Conservation (phyloP, 2,113 vertebrate species). For the Rissa tridactyla region DNA sequence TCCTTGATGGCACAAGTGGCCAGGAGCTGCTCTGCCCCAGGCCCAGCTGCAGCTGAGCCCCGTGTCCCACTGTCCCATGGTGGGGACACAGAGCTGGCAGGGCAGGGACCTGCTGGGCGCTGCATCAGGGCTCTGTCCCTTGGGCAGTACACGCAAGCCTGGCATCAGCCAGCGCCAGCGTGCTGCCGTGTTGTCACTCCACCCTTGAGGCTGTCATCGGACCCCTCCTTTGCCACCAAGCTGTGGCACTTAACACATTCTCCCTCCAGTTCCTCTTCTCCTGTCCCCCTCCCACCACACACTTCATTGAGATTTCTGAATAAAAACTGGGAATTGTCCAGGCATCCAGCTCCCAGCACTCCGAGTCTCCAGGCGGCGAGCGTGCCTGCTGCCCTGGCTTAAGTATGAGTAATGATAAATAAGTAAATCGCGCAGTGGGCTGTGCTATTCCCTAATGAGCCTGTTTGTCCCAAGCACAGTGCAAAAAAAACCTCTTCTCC, state of each 20-base stretch:
- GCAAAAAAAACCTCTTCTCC: slow-evolving; percentile 67
- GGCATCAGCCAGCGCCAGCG: neutral
- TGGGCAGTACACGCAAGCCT: neutral
- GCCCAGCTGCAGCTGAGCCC: neutral
- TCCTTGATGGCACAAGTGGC: neutral
- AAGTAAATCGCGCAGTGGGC: slow-evolving; percentile 36
- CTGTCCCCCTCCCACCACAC: neutral
- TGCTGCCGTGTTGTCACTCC: neutral
- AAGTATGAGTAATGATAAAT: slow-evolving; percentile 50
- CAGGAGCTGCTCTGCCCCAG: slow-evolving; percentile 9
- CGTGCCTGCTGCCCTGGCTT: slow-evolving; percentile 35
- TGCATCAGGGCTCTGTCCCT: neutral
- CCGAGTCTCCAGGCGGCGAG: slow-evolving; percentile 7
- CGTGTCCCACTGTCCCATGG: neutral
- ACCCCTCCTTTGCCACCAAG: slow-evolving; percentile 3
- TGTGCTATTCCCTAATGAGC: slow-evolving; percentile 68
- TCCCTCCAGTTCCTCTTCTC: neutral
- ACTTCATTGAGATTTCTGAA: neutral
- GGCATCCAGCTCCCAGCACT: slow-evolving; percentile 34
- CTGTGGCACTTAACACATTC: neutral
- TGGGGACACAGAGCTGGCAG: neutral
- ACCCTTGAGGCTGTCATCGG: neutral
- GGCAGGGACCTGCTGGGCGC: neutral
- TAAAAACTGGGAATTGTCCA: neutral
- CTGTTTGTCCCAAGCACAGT: slow-evolving; percentile 66